A percentile compares a stretch with the other conserved stretches of the same genome.
phyloP scores from a whole-genome alignment of 2,113 vertebrate species.

The Micromys minutus region DNA sequence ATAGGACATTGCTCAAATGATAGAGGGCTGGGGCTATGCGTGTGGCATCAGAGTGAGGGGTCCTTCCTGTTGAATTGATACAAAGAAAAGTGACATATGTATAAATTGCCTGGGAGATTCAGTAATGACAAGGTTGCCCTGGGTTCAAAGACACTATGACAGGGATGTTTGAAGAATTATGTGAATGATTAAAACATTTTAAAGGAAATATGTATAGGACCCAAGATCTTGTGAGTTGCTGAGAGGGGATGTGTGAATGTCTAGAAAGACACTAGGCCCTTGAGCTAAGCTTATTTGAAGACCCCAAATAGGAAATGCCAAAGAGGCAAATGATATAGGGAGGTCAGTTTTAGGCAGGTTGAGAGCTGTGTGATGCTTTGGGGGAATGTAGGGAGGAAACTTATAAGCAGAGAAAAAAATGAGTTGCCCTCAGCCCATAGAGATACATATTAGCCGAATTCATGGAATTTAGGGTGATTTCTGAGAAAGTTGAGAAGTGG shows the following conservation, averaged over 20 bases:
- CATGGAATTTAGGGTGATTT: background rate
- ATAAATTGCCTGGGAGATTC: constrained; percentile 42
- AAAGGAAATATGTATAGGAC: constrained; percentile 50
- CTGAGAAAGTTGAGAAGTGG: background rate
- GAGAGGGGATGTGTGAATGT: constrained; percentile 1
- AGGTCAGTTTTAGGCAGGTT: constrained; percentile 23
- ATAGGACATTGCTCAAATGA: background rate
- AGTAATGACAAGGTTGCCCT: background rate
- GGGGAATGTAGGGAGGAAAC: background rate
- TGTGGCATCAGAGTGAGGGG: constrained; percentile 24
- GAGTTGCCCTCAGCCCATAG: background rate
- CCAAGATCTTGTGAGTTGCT: background rate
- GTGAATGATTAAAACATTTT: constrained; percentile 20
- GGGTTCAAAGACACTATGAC: constrained; percentile 43
- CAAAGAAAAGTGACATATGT: constrained; percentile 29
- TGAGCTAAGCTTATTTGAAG: constrained; percentile 19
- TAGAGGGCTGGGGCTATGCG: background rate
- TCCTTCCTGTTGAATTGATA: constrained; percentile 33
- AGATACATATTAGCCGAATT: background rate
- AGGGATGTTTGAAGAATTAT: constrained; percentile 57
- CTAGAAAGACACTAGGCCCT: background rate
- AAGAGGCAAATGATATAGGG: constrained; percentile 26
- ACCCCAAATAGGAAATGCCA: constrained; percentile 2
- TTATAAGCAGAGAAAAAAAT: background rate
- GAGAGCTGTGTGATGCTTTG: background rate